These are phyloP conservation scores for Acronicta alni DNA, from an alignment of 2,888 invertebrate species.

Conservation along the genomic window DNA sequence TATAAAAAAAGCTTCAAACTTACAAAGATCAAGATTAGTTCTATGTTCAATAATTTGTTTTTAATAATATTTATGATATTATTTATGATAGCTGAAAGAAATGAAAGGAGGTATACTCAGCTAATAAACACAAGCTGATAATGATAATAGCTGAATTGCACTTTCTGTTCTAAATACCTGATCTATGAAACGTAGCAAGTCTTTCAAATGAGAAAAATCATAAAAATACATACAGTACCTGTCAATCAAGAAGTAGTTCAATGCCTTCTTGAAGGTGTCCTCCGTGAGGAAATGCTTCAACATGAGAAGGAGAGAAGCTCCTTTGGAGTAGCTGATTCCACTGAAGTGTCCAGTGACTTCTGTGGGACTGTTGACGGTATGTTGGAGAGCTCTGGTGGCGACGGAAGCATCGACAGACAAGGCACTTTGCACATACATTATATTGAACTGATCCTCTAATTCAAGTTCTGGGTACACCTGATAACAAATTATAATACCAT, in stretches of 20 bases:
- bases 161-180: no score
- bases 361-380: slow-evolving; percentile 88
- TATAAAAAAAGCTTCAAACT: no score
- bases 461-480: slow-evolving; percentile 84
- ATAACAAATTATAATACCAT: slow-evolving; percentile 8
- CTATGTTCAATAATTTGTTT: no score
- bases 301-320: slow-evolving; percentile 91
- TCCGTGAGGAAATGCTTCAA: slow-evolving; percentile 90
- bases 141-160: no score
- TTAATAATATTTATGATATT: no score
- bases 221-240: slow-evolving; percentile 71
- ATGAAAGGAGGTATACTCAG: no score
- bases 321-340: slow-evolving; percentile 92
- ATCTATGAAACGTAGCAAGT: no score
- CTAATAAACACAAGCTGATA: no score
- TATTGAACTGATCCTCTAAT: slow-evolving; percentile 92
- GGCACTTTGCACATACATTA: slow-evolving; percentile 91
- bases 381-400: slow-evolving; percentile 89
- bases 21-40: no score
- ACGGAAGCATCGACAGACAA: slow-evolving; percentile 78
- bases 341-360: slow-evolving; percentile 91
- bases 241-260: slow-evolving; percentile 85
- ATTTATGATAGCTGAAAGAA: no score
- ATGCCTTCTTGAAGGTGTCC: slow-evolving; percentile 86
- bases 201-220: no score